Evolutionary conservation across 2,797 vertebrate genomes (phyloP).

Genomic region (Triplophysa bombifrons): DNA sequence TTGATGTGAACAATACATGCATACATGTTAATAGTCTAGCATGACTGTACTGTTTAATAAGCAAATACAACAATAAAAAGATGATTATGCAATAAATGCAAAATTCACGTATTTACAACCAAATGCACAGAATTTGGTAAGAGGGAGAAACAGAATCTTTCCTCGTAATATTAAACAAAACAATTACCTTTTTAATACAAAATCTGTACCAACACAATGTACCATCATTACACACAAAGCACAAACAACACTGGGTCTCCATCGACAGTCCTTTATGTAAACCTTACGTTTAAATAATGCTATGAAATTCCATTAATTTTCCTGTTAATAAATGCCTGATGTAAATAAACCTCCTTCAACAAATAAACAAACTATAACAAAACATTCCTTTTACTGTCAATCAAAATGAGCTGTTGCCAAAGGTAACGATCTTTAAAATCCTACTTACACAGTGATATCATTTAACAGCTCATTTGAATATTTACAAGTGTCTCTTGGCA

Average conservation of each 20-base stretch:
- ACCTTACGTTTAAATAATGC: slow-evolving; percentile 22
- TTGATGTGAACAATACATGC: slow-evolving; percentile 8
- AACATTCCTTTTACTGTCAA: slow-evolving; percentile 59
- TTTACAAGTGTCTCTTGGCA: slow-evolving; percentile 69
- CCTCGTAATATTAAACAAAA: slow-evolving; percentile 66
- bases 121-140: slow-evolving; percentile 53
- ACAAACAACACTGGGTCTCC: slow-evolving; percentile 18
- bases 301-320: slow-evolving; percentile 1
- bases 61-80: slow-evolving; percentile 49
- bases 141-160: slow-evolving; percentile 60
- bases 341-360: slow-evolving; percentile 13
- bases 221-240: slow-evolving; percentile 65
- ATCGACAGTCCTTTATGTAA: neutral
- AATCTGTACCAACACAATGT: slow-evolving; percentile 74
- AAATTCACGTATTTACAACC: slow-evolving; percentile 63
- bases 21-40: slow-evolving; percentile 33
- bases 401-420: slow-evolving; percentile 55
- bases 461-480: slow-evolving; percentile 64
- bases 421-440: slow-evolving; percentile 64
- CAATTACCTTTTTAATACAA: slow-evolving; percentile 67
- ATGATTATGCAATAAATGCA: slow-evolving; percentile 46
- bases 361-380: slow-evolving; percentile 45
- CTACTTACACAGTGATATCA: slow-evolving; percentile 53
- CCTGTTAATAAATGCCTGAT: slow-evolving; percentile 5
- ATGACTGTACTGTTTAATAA: slow-evolving; percentile 53